Conservation (phyloP, 2,888 invertebrate genomes). For the Hydropsyche betteni region DNA sequence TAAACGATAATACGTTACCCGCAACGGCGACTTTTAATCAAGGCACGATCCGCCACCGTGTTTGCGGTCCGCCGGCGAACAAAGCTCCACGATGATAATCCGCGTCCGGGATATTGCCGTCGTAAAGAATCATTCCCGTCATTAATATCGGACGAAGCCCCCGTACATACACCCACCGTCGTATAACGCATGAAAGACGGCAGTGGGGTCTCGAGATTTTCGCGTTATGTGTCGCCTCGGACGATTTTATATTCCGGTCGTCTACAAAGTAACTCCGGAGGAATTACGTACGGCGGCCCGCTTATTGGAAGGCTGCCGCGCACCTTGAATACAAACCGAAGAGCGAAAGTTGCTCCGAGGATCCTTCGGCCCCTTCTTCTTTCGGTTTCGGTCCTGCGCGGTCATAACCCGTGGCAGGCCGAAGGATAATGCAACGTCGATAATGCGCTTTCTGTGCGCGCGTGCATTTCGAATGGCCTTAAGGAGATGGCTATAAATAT, state of each 20-base stretch:
- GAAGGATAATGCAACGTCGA: conserved; percentile 24
- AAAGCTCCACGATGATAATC: conserved; percentile 40
- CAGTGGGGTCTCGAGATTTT: conserved; percentile 41
- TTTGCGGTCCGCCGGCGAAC: conserved; percentile 31
- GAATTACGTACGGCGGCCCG: conserved; percentile 49
- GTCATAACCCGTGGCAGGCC: not conserved
- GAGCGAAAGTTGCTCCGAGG: conserved; percentile 41
- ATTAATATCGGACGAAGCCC: conserved; percentile 48
- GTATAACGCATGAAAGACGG: not conserved
- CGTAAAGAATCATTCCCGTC: conserved; percentile 48
- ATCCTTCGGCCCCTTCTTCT: not conserved
- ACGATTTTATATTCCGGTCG: conserved; percentile 51
- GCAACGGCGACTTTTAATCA: conserved; percentile 40
- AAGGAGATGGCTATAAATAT: conserved; percentile 7
- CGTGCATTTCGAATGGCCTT: no score
- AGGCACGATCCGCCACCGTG: conserved; percentile 26
- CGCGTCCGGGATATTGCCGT: conserved; percentile 43
- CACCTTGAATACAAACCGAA: conserved; percentile 51
- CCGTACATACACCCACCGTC: not conserved
- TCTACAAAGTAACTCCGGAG: conserved; percentile 49
- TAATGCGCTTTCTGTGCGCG: not conserved
- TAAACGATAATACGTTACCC: not conserved
- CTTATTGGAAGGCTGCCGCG: conserved; percentile 43
- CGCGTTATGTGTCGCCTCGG: conserved; percentile 45
- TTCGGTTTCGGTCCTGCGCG: not conserved